Evolutionary conservation across 2,888 invertebrate species (phyloP).

Genomic region (Epinotia ramella): DNA sequence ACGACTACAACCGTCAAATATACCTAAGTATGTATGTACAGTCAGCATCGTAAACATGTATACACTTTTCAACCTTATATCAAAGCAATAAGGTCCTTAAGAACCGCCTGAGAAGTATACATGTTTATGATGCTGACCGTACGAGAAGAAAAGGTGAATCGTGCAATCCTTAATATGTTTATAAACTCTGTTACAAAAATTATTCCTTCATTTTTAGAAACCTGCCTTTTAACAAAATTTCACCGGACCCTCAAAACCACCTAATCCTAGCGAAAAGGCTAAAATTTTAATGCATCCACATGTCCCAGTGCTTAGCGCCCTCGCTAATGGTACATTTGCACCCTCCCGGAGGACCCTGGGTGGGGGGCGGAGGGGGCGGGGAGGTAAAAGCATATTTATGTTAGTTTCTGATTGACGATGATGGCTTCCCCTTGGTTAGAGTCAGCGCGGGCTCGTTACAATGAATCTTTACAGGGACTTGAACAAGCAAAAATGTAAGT

Average conservation of each 20-base stretch:
- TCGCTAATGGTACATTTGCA: constrained; percentile 47
- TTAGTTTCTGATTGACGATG: constrained; percentile 80
- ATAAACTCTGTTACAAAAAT: neutral
- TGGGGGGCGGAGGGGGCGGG: constrained; percentile 46
- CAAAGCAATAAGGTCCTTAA: too few species aligned
- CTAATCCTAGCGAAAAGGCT: constrained; percentile 51
- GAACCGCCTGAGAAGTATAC: too few species aligned
- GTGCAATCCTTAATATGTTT: too few species aligned
- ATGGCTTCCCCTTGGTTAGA: constrained; percentile 70
- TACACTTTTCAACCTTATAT: too few species aligned
- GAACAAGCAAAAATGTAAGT: neutral
- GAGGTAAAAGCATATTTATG: constrained; percentile 80
- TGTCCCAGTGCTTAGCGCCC: constrained; percentile 50
- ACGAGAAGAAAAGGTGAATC: too few species aligned
- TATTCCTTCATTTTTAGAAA: neutral
- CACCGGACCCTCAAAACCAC: constrained; percentile 11
- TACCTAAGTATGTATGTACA: too few species aligned
- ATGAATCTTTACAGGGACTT: constrained; percentile 52
- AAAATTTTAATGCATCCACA: constrained; percentile 61
- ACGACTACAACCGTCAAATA: too few species aligned
- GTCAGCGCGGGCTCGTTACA: constrained; percentile 52
- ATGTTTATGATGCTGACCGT: too few species aligned
- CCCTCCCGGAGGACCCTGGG: constrained; percentile 43
- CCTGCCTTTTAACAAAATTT: constrained; percentile 23
- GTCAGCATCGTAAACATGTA: too few species aligned